Evolutionary conservation across 2,797 vertebrate species (phyloP), one percentile per base, ranked within the genome.

Genomic region (Streptopelia turtur): DNA sequence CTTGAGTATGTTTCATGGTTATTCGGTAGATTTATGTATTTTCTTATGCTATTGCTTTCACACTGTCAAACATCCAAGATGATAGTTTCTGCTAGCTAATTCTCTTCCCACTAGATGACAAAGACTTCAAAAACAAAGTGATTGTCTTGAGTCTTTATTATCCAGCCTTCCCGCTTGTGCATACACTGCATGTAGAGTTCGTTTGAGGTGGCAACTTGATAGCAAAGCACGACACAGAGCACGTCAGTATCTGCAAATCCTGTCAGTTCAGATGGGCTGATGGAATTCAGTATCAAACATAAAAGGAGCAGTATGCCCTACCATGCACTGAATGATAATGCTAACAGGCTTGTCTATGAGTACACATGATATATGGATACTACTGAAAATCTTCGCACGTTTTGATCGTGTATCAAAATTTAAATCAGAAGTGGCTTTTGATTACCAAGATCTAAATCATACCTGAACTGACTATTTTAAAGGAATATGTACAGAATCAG

Each of bases 11-110:
- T 68, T 91, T 82, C 74, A 83, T 75, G 39, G 76, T 88, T 92
- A 84, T 94, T 90, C 74, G 88, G 64, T 75, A 79, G 57, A 91
- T 76, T 88, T 91, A 91, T 65, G 50, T 56, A 76, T 89, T 84
- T 93, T 65, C 80, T 86, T 56, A 69, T 59, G 72, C 69, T 68
- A 80, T 70, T 95, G 87, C 76, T 69, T 95, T 25, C 80, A 65
- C n/a, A 78, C 91, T 81, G 65, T 88, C 79, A 85, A 87, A 75
- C n/a, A 86, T 28, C 27, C 85, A 69, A 31, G 59, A 74, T 6
- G 25, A 83, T n/a, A 39, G 57, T 61, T 93, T 91, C 79, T 95
- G 84, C 61, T 64, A 50, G 41, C 52, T 93, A 89, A 92, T 79
- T 94, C 85, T 85, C 72, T 86, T 94, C 79, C 57, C 78, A 76